phyloP scores from a whole-genome alignment of 2,113 vertebrate genomes.

The Ibidorhyncha struthersii region DNA sequence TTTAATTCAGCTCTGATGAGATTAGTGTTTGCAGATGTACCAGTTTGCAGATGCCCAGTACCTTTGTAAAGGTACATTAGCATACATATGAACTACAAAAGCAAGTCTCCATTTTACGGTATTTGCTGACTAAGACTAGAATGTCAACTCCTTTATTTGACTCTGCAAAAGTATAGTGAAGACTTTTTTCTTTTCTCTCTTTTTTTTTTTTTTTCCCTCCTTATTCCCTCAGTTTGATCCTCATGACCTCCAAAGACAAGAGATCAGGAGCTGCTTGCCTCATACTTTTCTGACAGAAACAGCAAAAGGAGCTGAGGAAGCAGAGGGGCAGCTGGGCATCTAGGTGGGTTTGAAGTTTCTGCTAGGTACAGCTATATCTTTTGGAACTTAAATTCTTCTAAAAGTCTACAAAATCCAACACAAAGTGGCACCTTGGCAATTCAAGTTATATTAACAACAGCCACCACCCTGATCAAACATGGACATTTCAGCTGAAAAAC shows the following conservation, averaged over 20 bases:
- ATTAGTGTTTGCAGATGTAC: not conserved
- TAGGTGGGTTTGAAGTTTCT: not conserved
- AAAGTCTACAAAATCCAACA: not conserved
- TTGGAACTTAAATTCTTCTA: not conserved
- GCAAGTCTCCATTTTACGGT: not conserved
- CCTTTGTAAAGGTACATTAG: not conserved
- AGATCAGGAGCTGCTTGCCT: not conserved
- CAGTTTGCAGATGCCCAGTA: not conserved
- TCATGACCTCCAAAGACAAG: not conserved
- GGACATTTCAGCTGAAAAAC: not conserved
- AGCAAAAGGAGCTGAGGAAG: not conserved
- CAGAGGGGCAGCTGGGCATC: not conserved
- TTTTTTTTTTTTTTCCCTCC: not conserved
- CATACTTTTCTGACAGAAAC: not conserved
- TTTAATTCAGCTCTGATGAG: slow-evolving; percentile 22
- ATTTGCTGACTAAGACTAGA: not conserved
- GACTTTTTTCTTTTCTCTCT: no score
- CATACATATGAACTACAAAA: not conserved
- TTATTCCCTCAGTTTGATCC: not conserved
- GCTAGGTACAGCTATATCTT: not conserved
- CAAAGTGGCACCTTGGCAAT: not conserved
- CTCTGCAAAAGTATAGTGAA: not conserved
- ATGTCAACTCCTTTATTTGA: not conserved
- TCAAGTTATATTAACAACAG: not conserved
- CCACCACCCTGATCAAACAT: not conserved